A percentile compares a stretch with the other conserved stretches of the same genome.
phyloP scores from a whole-genome alignment of 1,140 invertebrate species.

The Drosophila melanica region DNA sequence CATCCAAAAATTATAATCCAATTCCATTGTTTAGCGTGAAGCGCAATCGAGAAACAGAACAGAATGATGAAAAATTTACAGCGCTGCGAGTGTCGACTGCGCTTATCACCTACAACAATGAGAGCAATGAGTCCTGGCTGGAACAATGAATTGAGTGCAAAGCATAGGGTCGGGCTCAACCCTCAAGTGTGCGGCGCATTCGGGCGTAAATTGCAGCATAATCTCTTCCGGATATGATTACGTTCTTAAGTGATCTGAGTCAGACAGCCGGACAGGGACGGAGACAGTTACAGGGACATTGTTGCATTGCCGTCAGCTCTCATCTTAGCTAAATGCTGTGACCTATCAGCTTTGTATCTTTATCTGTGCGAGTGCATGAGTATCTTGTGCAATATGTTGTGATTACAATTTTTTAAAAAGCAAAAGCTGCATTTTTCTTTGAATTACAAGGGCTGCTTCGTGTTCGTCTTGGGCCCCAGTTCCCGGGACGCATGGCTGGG shows the following conservation, averaged over 20 bases:
- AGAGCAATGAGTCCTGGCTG: conserved; percentile 5
- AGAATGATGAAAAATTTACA: conserved; percentile 38
- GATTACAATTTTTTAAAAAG: conserved; percentile 82
- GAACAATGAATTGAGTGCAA: conserved; percentile 39
- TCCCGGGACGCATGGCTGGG: neutral
- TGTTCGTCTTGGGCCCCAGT: conserved; percentile 1
- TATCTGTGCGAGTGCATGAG: conserved; percentile 26
- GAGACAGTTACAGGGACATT: conserved; percentile 15
- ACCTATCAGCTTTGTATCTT: conserved; percentile 78
- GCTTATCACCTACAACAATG: conserved; percentile 72
- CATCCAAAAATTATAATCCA: conserved; percentile 73
- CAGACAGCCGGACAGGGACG: conserved; percentile 24
- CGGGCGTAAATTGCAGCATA: conserved; percentile 75
- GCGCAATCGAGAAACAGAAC: neutral
- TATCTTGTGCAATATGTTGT: conserved; percentile 72
- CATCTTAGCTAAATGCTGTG: conserved; percentile 67
- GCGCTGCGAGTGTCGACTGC: conserved; percentile 38
- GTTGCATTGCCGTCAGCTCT: conserved; percentile 44
- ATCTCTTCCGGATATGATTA: conserved; percentile 82
- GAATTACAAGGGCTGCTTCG: conserved; percentile 55
- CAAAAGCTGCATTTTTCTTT: conserved; percentile 79
- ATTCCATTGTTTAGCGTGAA: conserved; percentile 70
- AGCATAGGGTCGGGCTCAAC: neutral
- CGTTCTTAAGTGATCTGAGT: conserved; percentile 66
- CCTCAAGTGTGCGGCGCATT: conserved; percentile 45